Conservation (phyloP, 1,140 invertebrate genomes). For the Amyelois transitella region DNA sequence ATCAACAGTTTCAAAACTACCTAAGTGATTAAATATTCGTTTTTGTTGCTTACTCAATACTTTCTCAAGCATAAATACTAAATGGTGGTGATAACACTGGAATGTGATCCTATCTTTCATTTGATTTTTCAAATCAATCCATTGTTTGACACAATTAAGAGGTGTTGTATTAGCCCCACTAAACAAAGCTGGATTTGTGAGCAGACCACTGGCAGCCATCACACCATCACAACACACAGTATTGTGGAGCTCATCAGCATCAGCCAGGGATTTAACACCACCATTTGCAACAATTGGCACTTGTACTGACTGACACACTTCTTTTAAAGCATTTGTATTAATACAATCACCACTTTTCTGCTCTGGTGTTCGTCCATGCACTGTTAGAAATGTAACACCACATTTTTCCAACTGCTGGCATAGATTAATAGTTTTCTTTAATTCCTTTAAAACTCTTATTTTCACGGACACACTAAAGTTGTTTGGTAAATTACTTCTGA, state of each 20-base stretch:
- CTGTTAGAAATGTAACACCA: slow-evolving; percentile 90
- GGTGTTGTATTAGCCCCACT: slow-evolving; percentile 81
- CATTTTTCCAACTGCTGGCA: slow-evolving; percentile 88
- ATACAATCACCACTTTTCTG: slow-evolving; percentile 88
- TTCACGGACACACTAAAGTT: slow-evolving; percentile 94
- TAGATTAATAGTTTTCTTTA: slow-evolving; percentile 68
- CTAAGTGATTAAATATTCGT: slow-evolving; percentile 85
- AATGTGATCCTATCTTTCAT: slow-evolving; percentile 78
- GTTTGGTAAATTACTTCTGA: slow-evolving; percentile 81
- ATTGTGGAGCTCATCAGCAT: slow-evolving; percentile 80
- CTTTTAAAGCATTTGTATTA: slow-evolving; percentile 81
- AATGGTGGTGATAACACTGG: slow-evolving; percentile 92
- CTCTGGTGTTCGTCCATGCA: slow-evolving; percentile 91
- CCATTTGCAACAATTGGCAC: slow-evolving; percentile 96
- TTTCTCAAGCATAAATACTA: slow-evolving; percentile 95
- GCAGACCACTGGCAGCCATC: slow-evolving; percentile 92
- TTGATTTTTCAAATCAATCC: slow-evolving; percentile 83
- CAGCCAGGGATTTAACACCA: slow-evolving; percentile 83
- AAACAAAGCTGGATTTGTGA: slow-evolving; percentile 94
- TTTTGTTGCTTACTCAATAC: slow-evolving; percentile 81
- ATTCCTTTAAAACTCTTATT: slow-evolving; percentile 82
- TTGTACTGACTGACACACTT: slow-evolving; percentile 81
- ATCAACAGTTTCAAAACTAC: slow-evolving; percentile 80
- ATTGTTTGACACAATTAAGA: slow-evolving; percentile 86
- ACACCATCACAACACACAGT: slow-evolving; percentile 85